Evolutionary conservation across 2,113 vertebrate genomes (phyloP).

Genomic region (Tragelaphus buxtoni): DNA sequence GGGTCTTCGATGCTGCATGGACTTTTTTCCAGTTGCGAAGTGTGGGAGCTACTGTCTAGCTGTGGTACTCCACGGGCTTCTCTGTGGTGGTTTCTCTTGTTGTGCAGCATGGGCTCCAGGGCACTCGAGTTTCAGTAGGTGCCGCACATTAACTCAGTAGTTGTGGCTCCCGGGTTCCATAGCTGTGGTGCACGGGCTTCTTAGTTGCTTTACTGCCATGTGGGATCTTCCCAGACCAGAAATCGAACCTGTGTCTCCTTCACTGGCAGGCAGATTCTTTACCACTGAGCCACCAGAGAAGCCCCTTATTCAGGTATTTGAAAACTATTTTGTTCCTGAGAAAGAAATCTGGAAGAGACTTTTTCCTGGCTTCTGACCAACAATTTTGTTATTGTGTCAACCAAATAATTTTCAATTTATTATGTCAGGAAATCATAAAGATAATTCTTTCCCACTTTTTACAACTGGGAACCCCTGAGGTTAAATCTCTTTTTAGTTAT

Average conservation of each 20-base stretch:
- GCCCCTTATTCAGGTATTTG: not conserved
- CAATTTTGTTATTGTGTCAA: not conserved
- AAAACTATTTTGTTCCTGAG: not conserved
- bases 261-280: not conserved
- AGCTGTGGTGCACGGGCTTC: not conserved
- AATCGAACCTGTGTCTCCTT: not conserved
- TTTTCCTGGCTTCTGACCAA: not conserved
- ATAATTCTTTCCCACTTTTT: slow-evolving; percentile 4
- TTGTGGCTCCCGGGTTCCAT: rapidly evolving
- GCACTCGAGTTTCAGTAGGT: not conserved
- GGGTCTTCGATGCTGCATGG: not conserved
- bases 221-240: not conserved
- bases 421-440: slow-evolving; percentile 5
- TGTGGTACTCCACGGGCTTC: not conserved
- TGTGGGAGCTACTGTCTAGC: not conserved
- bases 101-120: not conserved
- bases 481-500: slow-evolving; percentile 4
- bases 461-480: not conserved
- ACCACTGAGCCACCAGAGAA: not conserved
- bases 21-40: not conserved
- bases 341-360: not conserved
- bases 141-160: not conserved
- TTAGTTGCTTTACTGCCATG: not conserved
- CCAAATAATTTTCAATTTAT: slow-evolving; percentile 36
- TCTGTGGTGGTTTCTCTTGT: not conserved